Percentiles rank a stretch among this genome's conserved stretches.
Evolutionary conservation across 1,140 invertebrate species (phyloP).

Genomic region (Telenomus remus): DNA sequence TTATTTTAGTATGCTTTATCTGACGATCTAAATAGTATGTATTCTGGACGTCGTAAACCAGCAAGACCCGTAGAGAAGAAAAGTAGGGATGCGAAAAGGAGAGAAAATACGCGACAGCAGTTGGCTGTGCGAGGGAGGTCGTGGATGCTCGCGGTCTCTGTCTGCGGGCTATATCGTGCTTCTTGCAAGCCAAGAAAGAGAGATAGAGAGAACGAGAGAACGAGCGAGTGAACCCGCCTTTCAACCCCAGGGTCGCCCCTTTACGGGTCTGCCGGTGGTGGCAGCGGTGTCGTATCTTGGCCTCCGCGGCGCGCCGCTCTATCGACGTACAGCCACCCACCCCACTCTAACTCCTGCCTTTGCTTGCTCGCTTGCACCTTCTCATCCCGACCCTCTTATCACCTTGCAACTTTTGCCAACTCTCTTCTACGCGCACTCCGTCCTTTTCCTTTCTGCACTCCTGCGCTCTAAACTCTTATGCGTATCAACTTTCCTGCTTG

Average conservation of each 20-base stretch:
- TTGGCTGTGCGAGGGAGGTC: slow-evolving; percentile 27
- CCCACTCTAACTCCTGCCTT: slow-evolving; percentile 59
- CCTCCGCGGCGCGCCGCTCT: slow-evolving; percentile 76
- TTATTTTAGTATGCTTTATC: not conserved
- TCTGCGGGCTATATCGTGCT: slow-evolving; percentile 53
- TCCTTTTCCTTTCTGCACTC: slow-evolving; percentile 37
- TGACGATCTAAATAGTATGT: slow-evolving; percentile 12
- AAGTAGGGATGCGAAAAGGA: slow-evolving; percentile 15
- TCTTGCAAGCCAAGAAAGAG: slow-evolving; percentile 55
- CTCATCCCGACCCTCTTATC: slow-evolving; percentile 39
- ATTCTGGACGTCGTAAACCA: slow-evolving; percentile 17
- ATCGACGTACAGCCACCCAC: slow-evolving; percentile 74
- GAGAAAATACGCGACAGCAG: slow-evolving; percentile 21
- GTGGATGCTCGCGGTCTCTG: slow-evolving; percentile 24
- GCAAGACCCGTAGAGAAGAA: slow-evolving; percentile 20
- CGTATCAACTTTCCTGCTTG: slow-evolving; percentile 32
- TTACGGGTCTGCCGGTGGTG: slow-evolving; percentile 73
- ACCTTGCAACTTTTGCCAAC: slow-evolving; percentile 37
- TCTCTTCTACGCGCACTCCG: slow-evolving; percentile 23
- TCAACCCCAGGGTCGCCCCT: slow-evolving; percentile 70
- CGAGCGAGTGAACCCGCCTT: slow-evolving; percentile 52
- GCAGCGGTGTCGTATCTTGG: slow-evolving; percentile 76
- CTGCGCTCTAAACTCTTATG: slow-evolving; percentile 23
- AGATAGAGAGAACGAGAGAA: slow-evolving; percentile 60
- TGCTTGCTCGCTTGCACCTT: slow-evolving; percentile 53